A percentile compares a stretch with the other conserved stretches of the same genome.
Evolutionary conservation across 2,888 invertebrate species (phyloP).

Genomic region (Esperia sulphurella): DNA sequence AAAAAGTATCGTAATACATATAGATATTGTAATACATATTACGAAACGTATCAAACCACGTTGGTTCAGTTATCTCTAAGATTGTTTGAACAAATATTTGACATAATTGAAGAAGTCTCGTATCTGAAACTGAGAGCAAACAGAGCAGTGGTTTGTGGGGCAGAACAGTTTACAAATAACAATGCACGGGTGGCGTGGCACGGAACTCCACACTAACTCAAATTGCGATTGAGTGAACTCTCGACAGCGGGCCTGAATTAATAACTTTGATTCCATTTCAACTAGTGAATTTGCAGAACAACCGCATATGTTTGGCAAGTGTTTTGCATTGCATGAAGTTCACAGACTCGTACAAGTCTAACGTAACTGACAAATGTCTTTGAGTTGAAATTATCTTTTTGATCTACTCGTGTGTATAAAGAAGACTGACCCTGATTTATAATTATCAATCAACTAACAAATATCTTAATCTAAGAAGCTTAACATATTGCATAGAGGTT

Average conservation of each 20-base stretch:
- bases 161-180: constrained; percentile 32
- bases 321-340: background rate
- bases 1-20: too few relatives aligned
- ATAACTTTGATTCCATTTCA: constrained; percentile 23
- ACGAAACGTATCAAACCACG: background rate
- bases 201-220: constrained; percentile 31
- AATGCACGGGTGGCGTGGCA: constrained; percentile 22
- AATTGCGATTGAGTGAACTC: constrained; percentile 29
- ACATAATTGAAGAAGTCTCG: constrained; percentile 1
- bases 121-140: background rate
- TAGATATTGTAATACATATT: too few relatives aligned
- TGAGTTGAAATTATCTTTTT: background rate
- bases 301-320: constrained; percentile 11
- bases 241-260: constrained; percentile 22
- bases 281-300: constrained; percentile 5
- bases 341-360: background rate
- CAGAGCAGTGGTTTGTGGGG: background rate
- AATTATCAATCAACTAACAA: too few relatives aligned
- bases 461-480: too few relatives aligned
- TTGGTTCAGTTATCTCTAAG: background rate
- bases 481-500: too few relatives aligned
- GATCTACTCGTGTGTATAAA: too few relatives aligned
- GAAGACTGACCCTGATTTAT: too few relatives aligned
- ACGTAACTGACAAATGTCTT: background rate
- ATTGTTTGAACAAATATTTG: background rate